Base-by-base conservation (phyloP, 2,888 invertebrate species). In the Drosophila colorata region DNA sequence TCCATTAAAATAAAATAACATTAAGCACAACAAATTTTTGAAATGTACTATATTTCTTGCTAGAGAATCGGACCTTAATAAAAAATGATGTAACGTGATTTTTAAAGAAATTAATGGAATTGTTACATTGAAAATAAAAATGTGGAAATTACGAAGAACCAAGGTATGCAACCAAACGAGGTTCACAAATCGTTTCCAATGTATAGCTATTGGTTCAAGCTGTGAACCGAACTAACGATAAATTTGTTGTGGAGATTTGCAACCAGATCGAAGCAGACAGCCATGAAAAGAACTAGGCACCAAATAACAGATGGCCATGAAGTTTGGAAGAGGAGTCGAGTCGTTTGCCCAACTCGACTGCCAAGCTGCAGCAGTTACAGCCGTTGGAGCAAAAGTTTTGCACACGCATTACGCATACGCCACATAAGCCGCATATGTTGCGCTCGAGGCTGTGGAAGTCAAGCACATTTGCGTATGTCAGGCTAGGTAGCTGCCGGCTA, bases 381-480 rank as follows among this genome's bases (percentile, higher is more conserved):
- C 9, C 28, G 8, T 46, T 56, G 77, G 69, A 57, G 55, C 46
- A 46, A 43, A 31, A 33, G 14, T 46, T 53, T 53, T 53, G 57
- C 57, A 47, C 23, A 46, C 47, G 41, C 59, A 70, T 79, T 85
- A 82, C 82, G 70, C 80, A 81, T 81, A 85, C 83, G 86, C 80
- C 86, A 70, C 81, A 72, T 74, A 58, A 57, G 72, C 51, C 56
- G 44, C 61, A 71, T 8, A 51, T 64, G 51, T 35, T 59, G 44
- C 16, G 40, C 37, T 43, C 20, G 20, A 8, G 37, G 48, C 28
- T 38, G 28, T 56, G 47, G 49, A 35, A 75, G 68, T 69, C 71
- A 71, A 63, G 58, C 60, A 33, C 52, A 78, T 77, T 78, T 69
- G 78, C 69, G 78, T 67, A 69, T 67, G 66, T 74, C 69, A 66